These are phyloP conservation scores for Drosophila vallismaia DNA, from an alignment of 2,888 invertebrate species.

Conservation along the genomic window DNA sequence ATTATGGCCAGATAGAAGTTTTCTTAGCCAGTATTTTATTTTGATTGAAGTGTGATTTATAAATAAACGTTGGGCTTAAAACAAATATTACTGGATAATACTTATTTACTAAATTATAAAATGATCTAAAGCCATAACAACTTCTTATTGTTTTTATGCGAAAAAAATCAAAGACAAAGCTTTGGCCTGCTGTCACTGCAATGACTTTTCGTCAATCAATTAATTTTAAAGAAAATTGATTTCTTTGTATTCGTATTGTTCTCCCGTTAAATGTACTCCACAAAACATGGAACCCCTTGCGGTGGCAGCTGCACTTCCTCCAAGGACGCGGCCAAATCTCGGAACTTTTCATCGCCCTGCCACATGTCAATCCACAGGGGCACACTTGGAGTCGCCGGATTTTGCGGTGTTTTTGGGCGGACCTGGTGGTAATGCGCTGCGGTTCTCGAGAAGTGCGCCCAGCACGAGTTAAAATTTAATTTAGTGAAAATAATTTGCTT, in stretches of 20 bases:
- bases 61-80: not conserved
- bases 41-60: not conserved
- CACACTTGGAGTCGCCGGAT: slow-evolving; percentile 37
- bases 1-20: slow-evolving; percentile 23
- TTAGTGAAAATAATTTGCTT: slow-evolving; percentile 81
- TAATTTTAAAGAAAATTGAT: slow-evolving; percentile 16
- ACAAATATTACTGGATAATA: not conserved
- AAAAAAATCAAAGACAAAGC: slow-evolving; percentile 16
- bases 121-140: too few species aligned
- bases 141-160: not conserved
- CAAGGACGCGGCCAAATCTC: slow-evolving; percentile 38
- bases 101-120: not conserved
- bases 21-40: not conserved
- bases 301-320: slow-evolving; percentile 42
- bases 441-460: slow-evolving; percentile 69
- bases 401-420: slow-evolving; percentile 41
- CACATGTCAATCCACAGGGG: slow-evolving; percentile 71
- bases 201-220: slow-evolving; percentile 30
- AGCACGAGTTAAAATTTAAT: slow-evolving; percentile 82
- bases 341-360: slow-evolving; percentile 58
- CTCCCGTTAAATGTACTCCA: slow-evolving; percentile 22
- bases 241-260: slow-evolving; percentile 35
- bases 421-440: slow-evolving; percentile 27
- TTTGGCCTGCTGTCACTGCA: slow-evolving; percentile 10
- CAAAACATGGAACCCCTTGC: slow-evolving; percentile 20